Evolutionary conservation across 2,888 invertebrate species (phyloP), one percentile per base, ranked within the genome.

Genomic region (Myopa testacea): DNA sequence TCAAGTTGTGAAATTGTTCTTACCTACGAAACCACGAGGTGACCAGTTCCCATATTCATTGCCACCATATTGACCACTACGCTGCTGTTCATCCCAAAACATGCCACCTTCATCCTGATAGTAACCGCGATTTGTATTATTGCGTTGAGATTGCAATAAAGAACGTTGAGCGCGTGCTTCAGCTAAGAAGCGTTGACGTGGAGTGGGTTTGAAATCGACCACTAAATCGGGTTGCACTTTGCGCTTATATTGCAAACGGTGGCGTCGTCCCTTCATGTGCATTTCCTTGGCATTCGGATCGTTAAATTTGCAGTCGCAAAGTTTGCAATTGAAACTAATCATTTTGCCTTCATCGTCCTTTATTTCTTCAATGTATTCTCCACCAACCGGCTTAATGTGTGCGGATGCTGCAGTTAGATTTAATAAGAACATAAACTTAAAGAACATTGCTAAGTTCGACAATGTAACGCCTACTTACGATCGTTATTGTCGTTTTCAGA

Each of bases 211-310:
- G 84, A 98, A 95, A 88, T 98, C 98, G 65, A 98, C 98, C 74
- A 97, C 95, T 83, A 99, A 91, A 89, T 97, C 97, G 0, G 99
- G 98, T 79, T 93, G 93, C 45, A 93, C 93, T 90, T 97, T 97
- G 86, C 96, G 96, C 92, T 99, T 99, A 90, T 98, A 99, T 88
- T 98, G 97, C 81, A 99, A 92, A 45, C 99, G 92, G 90, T 99
- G 99, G 12, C 99, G 92, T 40, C 99, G 93, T 60, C 99, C 99
- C 90, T 98, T 98, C 95, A 99, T 96, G 90, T 99, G 99, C 97
- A 99, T 98, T 90, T 99, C 98, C 91, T 99, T 99, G 83, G 99
- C 99, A 90, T 99, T 98, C 76, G 98, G 98, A 91, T 99, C 99
- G 90, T 98, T 99, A 91, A 99, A 99, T 86, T 97, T 96, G 91